phyloP scores from a whole-genome alignment of 2,888 invertebrate genomes.

The Chrysotoxum bicinctum region DNA sequence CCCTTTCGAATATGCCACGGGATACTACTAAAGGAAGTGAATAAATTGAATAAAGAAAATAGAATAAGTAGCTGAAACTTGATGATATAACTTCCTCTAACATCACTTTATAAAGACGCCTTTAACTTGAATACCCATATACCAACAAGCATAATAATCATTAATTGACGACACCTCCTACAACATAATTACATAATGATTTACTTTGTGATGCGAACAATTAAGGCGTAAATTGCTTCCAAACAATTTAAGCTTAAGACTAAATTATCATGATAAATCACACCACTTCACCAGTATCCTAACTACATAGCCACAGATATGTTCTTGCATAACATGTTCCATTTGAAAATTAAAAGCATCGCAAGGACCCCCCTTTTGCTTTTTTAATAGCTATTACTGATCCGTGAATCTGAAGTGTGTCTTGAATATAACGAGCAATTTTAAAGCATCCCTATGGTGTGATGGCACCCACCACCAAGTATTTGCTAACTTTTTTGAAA shows the following conservation, averaged over 20 bases:
- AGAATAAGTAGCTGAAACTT: too few relatives aligned
- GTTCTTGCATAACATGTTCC: not conserved
- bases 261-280: conserved; percentile 12
- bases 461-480: not conserved
- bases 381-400: conserved; percentile 1
- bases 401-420: not conserved
- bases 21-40: too few relatives aligned
- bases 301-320: too few relatives aligned
- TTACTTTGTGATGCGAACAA: not conserved
- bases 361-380: not conserved
- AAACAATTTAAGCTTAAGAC: not conserved
- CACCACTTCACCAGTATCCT: not conserved
- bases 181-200: not conserved
- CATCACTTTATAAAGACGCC: too few relatives aligned
- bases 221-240: not conserved
- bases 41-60: too few relatives aligned
- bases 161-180: not conserved
- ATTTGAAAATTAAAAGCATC: not conserved
- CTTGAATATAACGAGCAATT: not conserved
- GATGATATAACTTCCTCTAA: too few relatives aligned
- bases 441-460: not conserved
- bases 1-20: too few relatives aligned
- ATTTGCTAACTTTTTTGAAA: conserved; percentile 6
- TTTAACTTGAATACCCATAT: too few relatives aligned
- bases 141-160: not conserved